These are phyloP conservation scores for Aphyosemion australe DNA, from an alignment of 2,113 vertebrate genomes.

Conservation along the genomic window DNA sequence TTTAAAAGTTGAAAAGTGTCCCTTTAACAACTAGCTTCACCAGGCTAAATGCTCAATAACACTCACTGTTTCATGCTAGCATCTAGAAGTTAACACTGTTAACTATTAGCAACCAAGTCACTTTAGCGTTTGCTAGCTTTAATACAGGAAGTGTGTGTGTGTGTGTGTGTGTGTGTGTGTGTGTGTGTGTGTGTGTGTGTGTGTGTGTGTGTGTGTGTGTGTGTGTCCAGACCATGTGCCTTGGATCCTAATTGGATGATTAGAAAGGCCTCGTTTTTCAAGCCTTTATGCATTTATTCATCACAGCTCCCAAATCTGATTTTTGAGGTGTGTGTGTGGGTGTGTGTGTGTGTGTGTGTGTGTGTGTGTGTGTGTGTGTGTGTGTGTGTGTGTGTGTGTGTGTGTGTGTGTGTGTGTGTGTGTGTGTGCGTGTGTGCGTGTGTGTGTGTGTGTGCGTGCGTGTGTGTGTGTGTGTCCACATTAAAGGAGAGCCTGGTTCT, in stretches of 20 bases:
- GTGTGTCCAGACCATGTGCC: constrained; percentile 58
- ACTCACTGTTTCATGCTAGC: no score
- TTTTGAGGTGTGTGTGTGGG: constrained; percentile 44
- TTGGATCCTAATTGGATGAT: constrained; percentile 68
- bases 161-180: constrained; percentile 23
- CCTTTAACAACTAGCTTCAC: no score
- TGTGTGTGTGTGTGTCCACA: constrained; percentile 39
- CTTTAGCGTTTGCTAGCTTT: no score
- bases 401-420: constrained; percentile 30
- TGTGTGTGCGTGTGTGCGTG: constrained; percentile 19
- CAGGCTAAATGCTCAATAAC: no score
- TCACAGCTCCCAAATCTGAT: constrained; percentile 72
- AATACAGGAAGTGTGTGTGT: not conserved
- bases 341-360: constrained; percentile 18
- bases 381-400: constrained; percentile 33
- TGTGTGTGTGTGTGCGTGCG: constrained; percentile 20
- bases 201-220: constrained; percentile 34
- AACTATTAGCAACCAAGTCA: no score
- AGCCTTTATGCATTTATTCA: constrained; percentile 66
- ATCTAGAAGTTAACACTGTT: no score
- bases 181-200: constrained; percentile 13
- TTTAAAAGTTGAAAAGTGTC: no score
- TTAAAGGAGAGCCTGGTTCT: constrained; percentile 55
- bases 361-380: constrained; percentile 24
- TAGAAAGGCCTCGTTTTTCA: constrained; percentile 68